These are phyloP conservation scores for Stegodyphus dumicola DNA, from an alignment of 1,140 invertebrate genomes.

Conservation along the genomic window DNA sequence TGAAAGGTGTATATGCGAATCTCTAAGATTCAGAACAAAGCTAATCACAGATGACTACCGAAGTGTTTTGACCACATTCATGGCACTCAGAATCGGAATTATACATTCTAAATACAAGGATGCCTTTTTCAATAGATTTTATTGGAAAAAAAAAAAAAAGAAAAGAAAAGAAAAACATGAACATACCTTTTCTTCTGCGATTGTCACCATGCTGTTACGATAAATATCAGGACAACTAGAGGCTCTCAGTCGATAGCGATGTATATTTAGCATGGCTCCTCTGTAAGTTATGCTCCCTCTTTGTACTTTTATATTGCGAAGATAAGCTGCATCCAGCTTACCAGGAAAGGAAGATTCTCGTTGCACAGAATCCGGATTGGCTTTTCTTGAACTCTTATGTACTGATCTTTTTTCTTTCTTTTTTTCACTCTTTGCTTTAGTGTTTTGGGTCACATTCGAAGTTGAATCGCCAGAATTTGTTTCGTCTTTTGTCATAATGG, in stretches of 20 bases:
- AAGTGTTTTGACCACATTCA: no score
- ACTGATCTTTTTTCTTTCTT: slow-evolving; percentile 15
- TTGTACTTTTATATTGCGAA: slow-evolving; percentile 63
- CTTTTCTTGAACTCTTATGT: neutral
- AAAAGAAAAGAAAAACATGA: slow-evolving; percentile 17
- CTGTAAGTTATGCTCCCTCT: slow-evolving; percentile 77
- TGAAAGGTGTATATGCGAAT: no score
- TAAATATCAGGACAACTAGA: slow-evolving; percentile 92
- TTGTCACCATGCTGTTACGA: slow-evolving; percentile 87
- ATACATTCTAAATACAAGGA: no score
- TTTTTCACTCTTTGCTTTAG: slow-evolving; percentile 6
- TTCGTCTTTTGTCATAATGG: slow-evolving; percentile 35
- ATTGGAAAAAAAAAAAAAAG: neutral
- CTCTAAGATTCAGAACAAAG: no score
- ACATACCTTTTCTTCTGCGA: slow-evolving; percentile 74
- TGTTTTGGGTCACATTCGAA: neutral
- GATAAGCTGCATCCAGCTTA: slow-evolving; percentile 51
- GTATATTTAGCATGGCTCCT: slow-evolving; percentile 82
- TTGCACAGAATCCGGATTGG: neutral
- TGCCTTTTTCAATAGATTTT: no score
- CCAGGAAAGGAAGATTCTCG: neutral
- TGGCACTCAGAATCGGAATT: no score
- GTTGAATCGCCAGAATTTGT: slow-evolving; percentile 3
- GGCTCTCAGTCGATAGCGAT: slow-evolving; percentile 81
- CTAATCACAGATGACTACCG: no score